Evolutionary conservation across 2,888 invertebrate species (phyloP).

Genomic region (Cecidostiba fungosa): DNA sequence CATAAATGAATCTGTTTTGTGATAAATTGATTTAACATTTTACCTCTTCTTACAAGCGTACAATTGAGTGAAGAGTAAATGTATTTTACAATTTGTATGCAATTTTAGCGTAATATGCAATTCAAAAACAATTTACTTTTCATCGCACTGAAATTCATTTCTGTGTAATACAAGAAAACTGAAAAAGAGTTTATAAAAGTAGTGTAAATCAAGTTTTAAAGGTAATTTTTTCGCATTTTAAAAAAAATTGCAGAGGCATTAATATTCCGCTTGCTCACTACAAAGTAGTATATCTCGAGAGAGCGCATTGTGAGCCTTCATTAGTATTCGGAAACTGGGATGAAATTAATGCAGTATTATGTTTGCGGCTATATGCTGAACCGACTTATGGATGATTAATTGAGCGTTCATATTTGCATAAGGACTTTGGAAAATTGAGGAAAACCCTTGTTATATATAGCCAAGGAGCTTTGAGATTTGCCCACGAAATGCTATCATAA

Average conservation of each 20-base stretch:
- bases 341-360: conserved; percentile 49
- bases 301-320: background rate
- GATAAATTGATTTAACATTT: background rate
- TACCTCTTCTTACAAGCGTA: background rate
- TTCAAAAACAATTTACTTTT: background rate
- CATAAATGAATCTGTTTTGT: background rate
- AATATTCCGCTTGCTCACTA: background rate
- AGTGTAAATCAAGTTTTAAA: background rate
- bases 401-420: conserved; percentile 49
- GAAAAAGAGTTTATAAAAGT: background rate
- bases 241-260: background rate
- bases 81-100: background rate
- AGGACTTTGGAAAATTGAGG: conserved; percentile 34
- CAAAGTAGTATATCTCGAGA: background rate
- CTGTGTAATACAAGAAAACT: no score
- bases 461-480: conserved; percentile 28
- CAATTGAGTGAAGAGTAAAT: background rate
- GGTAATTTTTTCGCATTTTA: background rate
- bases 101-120: background rate
- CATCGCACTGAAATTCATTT: background rate
- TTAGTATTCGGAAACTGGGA: conserved; percentile 33
- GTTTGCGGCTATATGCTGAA: conserved; percentile 21
- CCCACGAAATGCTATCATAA: background rate
- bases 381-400: conserved; percentile 51
- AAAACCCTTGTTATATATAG: conserved; percentile 43